Base-by-base conservation (phyloP, 2,113 vertebrate genomes). In the Phaethornis superciliosus region DNA sequence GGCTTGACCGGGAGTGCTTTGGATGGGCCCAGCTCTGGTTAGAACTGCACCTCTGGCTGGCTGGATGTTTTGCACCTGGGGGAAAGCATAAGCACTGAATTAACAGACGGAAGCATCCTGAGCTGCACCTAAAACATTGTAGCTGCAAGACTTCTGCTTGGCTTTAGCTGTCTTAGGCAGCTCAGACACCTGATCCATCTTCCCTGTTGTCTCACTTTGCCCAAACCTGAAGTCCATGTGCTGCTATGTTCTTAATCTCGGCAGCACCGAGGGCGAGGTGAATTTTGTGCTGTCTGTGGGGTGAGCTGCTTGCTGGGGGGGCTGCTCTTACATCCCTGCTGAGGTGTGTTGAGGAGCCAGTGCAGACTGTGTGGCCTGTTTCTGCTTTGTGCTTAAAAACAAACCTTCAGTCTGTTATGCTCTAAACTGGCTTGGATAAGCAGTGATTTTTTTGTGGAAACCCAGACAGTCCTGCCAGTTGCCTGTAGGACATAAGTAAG, bases 161-260 rank as follows among this genome's bases (percentile, higher is more conserved):
- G 23, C 28, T 54, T 63, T n/a, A n/a, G 5, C 58, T 59, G n/a
- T 33, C 19, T 19, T 12, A 5, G 15, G 49, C 2, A 4, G 10
- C 68, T 37, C 9, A 8, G 7, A 10, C 15, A 14, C 16, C 30
- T 4, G 17, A 19, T 1, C 0, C 6, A 12, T 71, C n/a, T 59
- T 51, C 4, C 8, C 8, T 12, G 6, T 35, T 15, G 7, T 19
- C 44, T 37, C 1, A 0, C 1, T 0, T 32, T 0, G 0, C 4
- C n/a, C 27, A 15, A 4, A 40, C 32, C 11, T 15, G 22, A 37
- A 3, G 35, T 27, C 4, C 3, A 0, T 12, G 3, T 0, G 1
- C 7, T 11, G 27, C 27, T 30, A 15, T 0, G 0, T 32, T 56
- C 12, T 9, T 15, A 30, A 6, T 9, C n/a, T 47, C 0, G 1